phyloP scores from a whole-genome alignment of 2,888 invertebrate species.

The Halictus ligatus region DNA sequence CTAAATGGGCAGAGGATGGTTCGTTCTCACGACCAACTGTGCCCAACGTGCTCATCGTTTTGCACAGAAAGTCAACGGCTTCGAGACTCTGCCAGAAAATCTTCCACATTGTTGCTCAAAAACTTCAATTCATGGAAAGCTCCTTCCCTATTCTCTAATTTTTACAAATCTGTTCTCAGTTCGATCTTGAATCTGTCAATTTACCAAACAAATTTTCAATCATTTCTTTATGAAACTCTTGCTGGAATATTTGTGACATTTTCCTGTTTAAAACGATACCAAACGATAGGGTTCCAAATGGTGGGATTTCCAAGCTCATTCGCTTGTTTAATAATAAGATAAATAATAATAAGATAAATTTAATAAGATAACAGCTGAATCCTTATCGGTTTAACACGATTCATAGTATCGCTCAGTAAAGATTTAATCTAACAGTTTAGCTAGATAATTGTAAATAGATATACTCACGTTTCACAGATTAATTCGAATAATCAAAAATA shows the following conservation, averaged over 20 bases:
- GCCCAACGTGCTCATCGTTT: background rate
- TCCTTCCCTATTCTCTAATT: background rate
- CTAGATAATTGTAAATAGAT: too few species aligned
- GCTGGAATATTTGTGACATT: background rate
- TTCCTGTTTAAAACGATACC: background rate
- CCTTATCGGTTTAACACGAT: background rate
- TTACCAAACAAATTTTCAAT: too few species aligned
- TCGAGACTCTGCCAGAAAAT: background rate
- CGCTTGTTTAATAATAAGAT: too few species aligned
- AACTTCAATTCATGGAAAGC: background rate
- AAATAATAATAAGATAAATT: too few species aligned
- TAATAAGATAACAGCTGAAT: background rate
- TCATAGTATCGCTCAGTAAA: background rate
- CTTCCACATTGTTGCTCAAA: background rate
- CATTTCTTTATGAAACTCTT: background rate
- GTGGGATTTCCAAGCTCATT: too few species aligned
- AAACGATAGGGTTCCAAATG: background rate
- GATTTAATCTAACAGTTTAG: background rate
- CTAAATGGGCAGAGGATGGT: slow-evolving; percentile 35
- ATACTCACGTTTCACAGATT: too few species aligned
- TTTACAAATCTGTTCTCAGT: background rate
- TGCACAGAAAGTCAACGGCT: background rate
- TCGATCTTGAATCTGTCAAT: too few species aligned
- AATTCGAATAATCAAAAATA: too few species aligned
- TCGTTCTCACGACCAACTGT: background rate